A percentile compares a stretch with the other conserved stretches of the same genome.
These are phyloP conservation scores for Drosophila sulfurigaster DNA, from an alignment of 1,140 invertebrate genomes.

Conservation along the genomic window DNA sequence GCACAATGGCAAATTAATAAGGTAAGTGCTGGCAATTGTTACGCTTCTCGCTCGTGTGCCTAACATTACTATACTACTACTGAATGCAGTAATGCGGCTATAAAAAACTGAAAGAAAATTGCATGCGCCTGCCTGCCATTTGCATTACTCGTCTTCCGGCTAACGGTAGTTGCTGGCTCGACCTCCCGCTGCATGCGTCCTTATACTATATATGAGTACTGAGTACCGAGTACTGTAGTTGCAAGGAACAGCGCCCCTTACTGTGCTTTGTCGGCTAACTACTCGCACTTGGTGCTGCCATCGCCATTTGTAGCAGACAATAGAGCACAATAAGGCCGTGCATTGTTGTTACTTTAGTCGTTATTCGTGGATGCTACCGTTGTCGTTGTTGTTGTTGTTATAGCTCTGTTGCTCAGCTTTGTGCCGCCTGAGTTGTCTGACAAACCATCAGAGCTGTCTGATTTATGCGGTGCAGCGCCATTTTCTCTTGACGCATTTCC, in stretches of 20 bases:
- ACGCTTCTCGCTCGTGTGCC: slow-evolving; percentile 41
- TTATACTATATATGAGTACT: too few species aligned
- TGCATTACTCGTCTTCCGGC: slow-evolving; percentile 25
- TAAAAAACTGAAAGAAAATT: slow-evolving; percentile 24
- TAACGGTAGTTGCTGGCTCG: slow-evolving; percentile 13
- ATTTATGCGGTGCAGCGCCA: slow-evolving; percentile 71
- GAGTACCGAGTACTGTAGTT: not conserved
- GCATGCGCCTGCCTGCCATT: slow-evolving; percentile 4
- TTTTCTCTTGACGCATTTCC: slow-evolving; percentile 77
- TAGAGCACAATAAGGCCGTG: slow-evolving; percentile 48
- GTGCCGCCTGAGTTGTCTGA: slow-evolving; percentile 41
- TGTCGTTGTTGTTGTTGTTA: slow-evolving; percentile 11
- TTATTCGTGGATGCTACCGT: slow-evolving; percentile 4
- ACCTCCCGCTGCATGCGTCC: slow-evolving; percentile 18
- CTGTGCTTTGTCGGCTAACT: slow-evolving; percentile 25
- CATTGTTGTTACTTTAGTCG: slow-evolving; percentile 54
- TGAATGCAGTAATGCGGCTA: not conserved
- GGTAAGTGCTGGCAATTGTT: slow-evolving; percentile 73
- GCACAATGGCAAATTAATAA: slow-evolving; percentile 67
- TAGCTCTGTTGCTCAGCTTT: slow-evolving; percentile 18
- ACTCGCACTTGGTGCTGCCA: slow-evolving; percentile 29
- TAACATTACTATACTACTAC: slow-evolving; percentile 3
- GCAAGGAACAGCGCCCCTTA: not conserved
- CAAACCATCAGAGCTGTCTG: slow-evolving; percentile 54
- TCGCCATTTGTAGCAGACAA: slow-evolving; percentile 63